Evolutionary conservation across 2,888 invertebrate species (phyloP).

Genomic region (Carterocephalus palaemon): DNA sequence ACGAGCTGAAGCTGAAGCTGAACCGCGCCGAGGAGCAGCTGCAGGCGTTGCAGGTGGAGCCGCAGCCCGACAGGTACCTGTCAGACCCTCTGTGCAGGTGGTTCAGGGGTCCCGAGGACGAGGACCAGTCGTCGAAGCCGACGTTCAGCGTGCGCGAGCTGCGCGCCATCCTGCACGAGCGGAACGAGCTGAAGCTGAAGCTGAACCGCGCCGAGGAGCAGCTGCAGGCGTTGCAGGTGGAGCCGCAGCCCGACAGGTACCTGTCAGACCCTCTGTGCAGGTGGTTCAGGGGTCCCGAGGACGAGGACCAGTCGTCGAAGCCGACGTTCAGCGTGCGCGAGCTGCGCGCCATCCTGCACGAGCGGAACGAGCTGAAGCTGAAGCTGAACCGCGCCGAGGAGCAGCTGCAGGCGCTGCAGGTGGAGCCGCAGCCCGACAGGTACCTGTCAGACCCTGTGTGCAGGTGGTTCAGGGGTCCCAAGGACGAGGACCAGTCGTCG

Average conservation of each 20-base stretch:
- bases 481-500: constrained; percentile 59
- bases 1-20: constrained; percentile 94
- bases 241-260: constrained; percentile 61
- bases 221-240: constrained; percentile 83
- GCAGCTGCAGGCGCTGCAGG: constrained; percentile 87
- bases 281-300: constrained; percentile 54
- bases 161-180: constrained; percentile 91
- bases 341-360: constrained; percentile 90
- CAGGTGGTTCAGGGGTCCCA: no score
- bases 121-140: constrained; percentile 58
- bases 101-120: constrained; percentile 56
- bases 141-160: constrained; percentile 84
- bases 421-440: constrained; percentile 63
- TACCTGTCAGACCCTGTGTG: no score
- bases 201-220: constrained; percentile 97
- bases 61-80: constrained; percentile 63
- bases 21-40: constrained; percentile 96
- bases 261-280: no score
- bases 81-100: no score
- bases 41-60: constrained; percentile 81
- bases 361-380: constrained; percentile 96
- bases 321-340: constrained; percentile 82
- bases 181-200: constrained; percentile 95
- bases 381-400: constrained; percentile 95
- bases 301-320: constrained; percentile 58